phyloP scores from a whole-genome alignment of 1,140 invertebrate species.

The Zelostemma sp. region DNA sequence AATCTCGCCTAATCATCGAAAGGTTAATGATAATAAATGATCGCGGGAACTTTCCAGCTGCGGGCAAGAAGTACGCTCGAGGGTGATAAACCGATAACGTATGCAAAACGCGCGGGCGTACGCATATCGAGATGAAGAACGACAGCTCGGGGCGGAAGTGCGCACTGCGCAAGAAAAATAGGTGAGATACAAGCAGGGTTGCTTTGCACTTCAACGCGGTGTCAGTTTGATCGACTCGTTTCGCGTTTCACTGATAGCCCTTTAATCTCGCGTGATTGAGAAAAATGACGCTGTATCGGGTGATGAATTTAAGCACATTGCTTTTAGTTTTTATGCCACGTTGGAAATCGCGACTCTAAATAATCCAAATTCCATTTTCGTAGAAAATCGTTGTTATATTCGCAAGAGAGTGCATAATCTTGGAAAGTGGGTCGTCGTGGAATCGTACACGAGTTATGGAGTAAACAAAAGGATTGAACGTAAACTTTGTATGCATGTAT shows the following conservation, averaged over 20 bases:
- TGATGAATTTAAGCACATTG: too few species aligned
- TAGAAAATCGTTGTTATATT: conserved; percentile 15
- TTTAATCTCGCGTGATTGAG: too few species aligned
- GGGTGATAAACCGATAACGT: conserved; percentile 49
- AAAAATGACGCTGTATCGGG: too few species aligned
- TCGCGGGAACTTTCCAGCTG: conserved; percentile 42
- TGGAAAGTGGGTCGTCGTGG: conserved; percentile 31
- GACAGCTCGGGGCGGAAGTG: conserved; percentile 25
- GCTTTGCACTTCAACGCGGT: neutral
- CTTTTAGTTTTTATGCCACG: too few species aligned
- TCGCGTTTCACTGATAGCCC: too few species aligned
- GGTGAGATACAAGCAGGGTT: neutral
- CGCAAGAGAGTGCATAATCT: conserved; percentile 26
- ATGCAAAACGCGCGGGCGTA: conserved; percentile 35
- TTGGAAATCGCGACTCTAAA: conserved; percentile 19
- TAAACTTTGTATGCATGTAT: conserved; percentile 46
- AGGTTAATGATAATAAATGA: conserved; percentile 50
- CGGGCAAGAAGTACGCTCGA: conserved; percentile 35
- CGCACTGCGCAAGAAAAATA: conserved; percentile 38
- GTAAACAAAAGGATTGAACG: conserved; percentile 27
- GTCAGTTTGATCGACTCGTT: too few species aligned
- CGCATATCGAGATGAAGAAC: conserved; percentile 37
- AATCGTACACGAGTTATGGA: conserved; percentile 25
- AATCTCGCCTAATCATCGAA: conserved; percentile 52
- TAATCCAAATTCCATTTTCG: too few species aligned